A percentile compares a stretch with the other conserved stretches of the same genome.
These are phyloP conservation scores for Anisognathus igniventris DNA, from an alignment of 2,797 vertebrate genomes.

Conservation along the genomic window DNA sequence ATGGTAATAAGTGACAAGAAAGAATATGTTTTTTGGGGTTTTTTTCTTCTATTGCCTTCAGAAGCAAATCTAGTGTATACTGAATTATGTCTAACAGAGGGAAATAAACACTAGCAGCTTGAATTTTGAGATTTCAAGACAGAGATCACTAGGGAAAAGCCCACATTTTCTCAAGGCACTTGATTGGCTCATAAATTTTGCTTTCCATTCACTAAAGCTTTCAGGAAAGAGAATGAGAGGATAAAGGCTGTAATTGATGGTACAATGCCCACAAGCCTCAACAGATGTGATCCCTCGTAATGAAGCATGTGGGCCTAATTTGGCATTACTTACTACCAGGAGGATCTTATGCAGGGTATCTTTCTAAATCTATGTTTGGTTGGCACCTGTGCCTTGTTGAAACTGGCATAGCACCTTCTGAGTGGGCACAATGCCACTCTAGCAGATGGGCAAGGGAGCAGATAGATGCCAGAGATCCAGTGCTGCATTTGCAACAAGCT, in stretches of 20 bases:
- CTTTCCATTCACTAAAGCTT: conserved; percentile 55
- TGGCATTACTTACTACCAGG: conserved; percentile 74
- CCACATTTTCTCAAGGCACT: conserved; percentile 35
- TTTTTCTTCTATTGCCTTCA: neutral
- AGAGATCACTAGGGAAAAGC: neutral
- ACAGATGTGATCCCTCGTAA: conserved; percentile 78
- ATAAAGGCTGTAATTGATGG: conserved; percentile 72
- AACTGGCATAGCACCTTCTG: conserved; percentile 74
- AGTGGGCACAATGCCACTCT: conserved; percentile 68
- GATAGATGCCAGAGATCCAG: conserved; percentile 66
- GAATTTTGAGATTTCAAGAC: conserved; percentile 24
- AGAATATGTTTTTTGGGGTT: neutral
- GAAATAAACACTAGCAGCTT: conserved; percentile 2
- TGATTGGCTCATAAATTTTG: conserved; percentile 49
- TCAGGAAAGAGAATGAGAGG: conserved; percentile 68
- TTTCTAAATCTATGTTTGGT: conserved; percentile 76
- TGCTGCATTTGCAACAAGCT: conserved; percentile 60
- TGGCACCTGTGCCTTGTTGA: conserved; percentile 78
- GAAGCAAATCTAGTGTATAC: neutral
- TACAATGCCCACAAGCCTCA: conserved; percentile 76
- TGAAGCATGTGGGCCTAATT: conserved; percentile 79
- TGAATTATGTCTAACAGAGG: neutral
- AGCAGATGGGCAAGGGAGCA: conserved; percentile 72
- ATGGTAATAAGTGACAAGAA: neutral
- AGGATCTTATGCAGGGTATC: conserved; percentile 72